A percentile compares a stretch with the other conserved stretches of the same genome.
Evolutionary conservation across 2,888 invertebrate species (phyloP).

Genomic region (Drosophila imparisetae): DNA sequence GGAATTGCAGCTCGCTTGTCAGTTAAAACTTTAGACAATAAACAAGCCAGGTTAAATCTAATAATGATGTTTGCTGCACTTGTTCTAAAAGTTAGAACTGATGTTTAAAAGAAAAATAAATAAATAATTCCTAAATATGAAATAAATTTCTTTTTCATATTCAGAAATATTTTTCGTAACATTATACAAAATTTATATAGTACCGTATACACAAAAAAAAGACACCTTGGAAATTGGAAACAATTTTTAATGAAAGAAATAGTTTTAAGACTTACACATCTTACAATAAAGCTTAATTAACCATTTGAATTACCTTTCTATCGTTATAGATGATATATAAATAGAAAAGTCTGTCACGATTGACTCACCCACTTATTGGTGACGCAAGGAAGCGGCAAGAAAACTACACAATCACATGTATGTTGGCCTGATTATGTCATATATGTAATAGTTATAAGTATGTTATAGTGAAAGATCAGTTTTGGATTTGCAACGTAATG

Average conservation of each 20-base stretch:
- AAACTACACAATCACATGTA: background rate
- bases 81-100: too few species aligned
- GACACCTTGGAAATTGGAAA: background rate
- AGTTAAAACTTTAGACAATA: background rate
- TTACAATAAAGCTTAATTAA: background rate
- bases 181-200: background rate
- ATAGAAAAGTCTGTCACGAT: too few species aligned
- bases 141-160: background rate
- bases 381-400: background rate
- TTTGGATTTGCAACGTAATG: too few species aligned
- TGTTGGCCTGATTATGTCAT: background rate
- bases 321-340: background rate
- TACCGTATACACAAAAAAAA: background rate
- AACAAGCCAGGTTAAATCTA: background rate
- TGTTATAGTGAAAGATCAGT: too few species aligned
- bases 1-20: background rate
- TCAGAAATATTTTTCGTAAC: background rate
- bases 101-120: background rate
- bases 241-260: background rate
- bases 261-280: background rate
- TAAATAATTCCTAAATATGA: background rate
- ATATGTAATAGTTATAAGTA: too few species aligned
- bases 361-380: background rate
- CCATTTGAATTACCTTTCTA: background rate
- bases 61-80: background rate